Conservation (phyloP, 2,888 invertebrate species). For the Oasisia sp. region DNA sequence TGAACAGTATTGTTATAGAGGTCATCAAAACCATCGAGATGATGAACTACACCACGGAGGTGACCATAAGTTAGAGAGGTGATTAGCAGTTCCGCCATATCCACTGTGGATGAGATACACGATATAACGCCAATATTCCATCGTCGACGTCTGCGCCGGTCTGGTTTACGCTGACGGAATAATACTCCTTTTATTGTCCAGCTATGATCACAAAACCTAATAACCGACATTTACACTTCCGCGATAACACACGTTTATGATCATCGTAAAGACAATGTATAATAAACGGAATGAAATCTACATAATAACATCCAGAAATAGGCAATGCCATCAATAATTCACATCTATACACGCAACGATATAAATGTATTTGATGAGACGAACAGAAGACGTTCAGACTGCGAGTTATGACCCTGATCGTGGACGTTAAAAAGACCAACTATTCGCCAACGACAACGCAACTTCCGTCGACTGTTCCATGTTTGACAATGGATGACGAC, state of each 20-base stretch:
- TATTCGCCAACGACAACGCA: not conserved
- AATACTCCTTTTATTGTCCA: not conserved
- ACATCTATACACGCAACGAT: not conserved
- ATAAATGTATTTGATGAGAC: not conserved
- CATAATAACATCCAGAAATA: not conserved
- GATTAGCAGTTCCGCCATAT: too few species aligned
- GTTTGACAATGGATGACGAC: not conserved
- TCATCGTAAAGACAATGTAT: not conserved
- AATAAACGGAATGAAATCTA: not conserved
- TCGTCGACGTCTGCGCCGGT: not conserved
- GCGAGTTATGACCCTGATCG: not conserved
- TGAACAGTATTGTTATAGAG: too few species aligned
- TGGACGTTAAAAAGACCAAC: not conserved
- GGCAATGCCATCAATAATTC: not conserved
- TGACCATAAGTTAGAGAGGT: too few species aligned
- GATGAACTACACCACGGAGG: too few species aligned
- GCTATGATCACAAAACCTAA: slow-evolving; percentile 2
- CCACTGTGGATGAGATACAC: not conserved
- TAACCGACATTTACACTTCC: not conserved
- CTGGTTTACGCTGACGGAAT: not conserved
- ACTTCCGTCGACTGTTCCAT: not conserved
- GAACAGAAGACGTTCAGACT: not conserved
- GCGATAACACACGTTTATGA: not conserved
- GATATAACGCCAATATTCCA: not conserved
- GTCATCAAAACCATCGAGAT: too few species aligned